Conservation (phyloP, 2,888 invertebrate genomes). For the Zele albiditarsus region DNA sequence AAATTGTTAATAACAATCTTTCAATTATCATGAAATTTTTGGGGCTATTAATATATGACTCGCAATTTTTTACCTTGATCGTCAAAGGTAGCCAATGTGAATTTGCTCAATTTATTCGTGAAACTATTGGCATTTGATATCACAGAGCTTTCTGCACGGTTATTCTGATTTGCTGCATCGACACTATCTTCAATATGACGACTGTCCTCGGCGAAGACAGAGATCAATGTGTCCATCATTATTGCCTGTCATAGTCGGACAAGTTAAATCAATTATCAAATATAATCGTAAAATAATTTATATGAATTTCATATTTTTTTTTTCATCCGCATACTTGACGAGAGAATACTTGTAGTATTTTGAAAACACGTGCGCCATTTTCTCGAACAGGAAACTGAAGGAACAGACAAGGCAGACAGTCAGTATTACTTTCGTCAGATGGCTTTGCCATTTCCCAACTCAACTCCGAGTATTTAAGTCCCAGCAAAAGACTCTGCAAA, state of each 20-base stretch:
- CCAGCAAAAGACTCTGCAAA: slow-evolving; percentile 84
- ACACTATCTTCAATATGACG: slow-evolving; percentile 74
- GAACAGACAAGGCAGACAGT: slow-evolving; percentile 93
- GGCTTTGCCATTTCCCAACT: slow-evolving; percentile 95
- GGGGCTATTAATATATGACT: background rate
- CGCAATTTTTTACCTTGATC: slow-evolving; percentile 78
- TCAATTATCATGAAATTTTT: background rate
- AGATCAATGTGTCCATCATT: slow-evolving; percentile 91
- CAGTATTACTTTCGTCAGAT: slow-evolving; percentile 86
- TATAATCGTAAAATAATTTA: background rate
- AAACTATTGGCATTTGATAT: slow-evolving; percentile 71
- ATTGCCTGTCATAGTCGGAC: slow-evolving; percentile 75
- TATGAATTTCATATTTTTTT: background rate
- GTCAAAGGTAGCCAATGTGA: slow-evolving; percentile 92
- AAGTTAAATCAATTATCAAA: too few species aligned
- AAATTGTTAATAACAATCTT: slow-evolving; percentile 30
- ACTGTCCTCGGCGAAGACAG: slow-evolving; percentile 86
- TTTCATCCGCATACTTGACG: slow-evolving; percentile 74
- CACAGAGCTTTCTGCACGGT: slow-evolving; percentile 55
- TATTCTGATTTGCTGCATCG: slow-evolving; percentile 65
- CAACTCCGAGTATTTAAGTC: slow-evolving; percentile 90
- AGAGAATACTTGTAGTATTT: slow-evolving; percentile 84
- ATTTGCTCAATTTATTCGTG: slow-evolving; percentile 88
- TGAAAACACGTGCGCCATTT: slow-evolving; percentile 84
- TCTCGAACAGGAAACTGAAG: slow-evolving; percentile 90